phyloP scores from a whole-genome alignment of 1,140 invertebrate species.

The Drosophila punjabiensis region DNA sequence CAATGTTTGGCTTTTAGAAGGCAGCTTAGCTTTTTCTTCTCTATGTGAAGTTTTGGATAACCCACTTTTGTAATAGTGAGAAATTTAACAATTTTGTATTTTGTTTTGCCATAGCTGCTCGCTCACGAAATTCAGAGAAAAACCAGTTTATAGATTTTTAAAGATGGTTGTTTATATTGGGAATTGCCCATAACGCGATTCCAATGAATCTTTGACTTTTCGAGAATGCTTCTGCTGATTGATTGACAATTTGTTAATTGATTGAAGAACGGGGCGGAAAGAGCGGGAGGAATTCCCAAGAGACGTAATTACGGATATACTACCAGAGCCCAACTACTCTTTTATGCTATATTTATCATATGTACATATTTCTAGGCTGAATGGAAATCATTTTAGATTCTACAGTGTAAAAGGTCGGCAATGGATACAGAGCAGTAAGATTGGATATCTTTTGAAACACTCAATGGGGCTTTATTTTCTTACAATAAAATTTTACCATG shows the following conservation, averaged over 20 bases:
- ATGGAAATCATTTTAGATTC: neutral
- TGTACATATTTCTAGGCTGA: neutral
- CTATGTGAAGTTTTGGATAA: constrained; percentile 27
- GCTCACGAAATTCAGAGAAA: constrained; percentile 20
- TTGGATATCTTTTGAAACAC: neutral
- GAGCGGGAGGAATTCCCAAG: constrained; percentile 4
- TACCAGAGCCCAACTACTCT: neutral
- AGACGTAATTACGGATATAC: constrained; percentile 19
- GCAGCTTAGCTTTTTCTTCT: neutral
- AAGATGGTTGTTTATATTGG: constrained; percentile 19
- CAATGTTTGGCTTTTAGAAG: neutral
- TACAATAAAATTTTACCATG: neutral
- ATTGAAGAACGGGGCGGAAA: constrained; percentile 6
- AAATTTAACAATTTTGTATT: constrained; percentile 15
- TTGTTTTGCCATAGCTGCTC: constrained; percentile 11
- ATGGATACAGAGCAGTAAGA: neutral
- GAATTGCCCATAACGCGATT: constrained; percentile 24
- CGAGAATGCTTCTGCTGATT: constrained; percentile 27
- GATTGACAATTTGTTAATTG: constrained; percentile 45
- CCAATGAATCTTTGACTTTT: constrained; percentile 47
- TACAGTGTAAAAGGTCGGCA: neutral
- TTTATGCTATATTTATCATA: neutral
- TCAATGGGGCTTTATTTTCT: neutral
- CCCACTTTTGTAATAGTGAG: constrained; percentile 37
- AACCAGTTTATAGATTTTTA: constrained; percentile 28